Evolutionary conservation across 1,140 invertebrate species (phyloP), one percentile per base, ranked within the genome.

Genomic region (Calliphora vicina): DNA sequence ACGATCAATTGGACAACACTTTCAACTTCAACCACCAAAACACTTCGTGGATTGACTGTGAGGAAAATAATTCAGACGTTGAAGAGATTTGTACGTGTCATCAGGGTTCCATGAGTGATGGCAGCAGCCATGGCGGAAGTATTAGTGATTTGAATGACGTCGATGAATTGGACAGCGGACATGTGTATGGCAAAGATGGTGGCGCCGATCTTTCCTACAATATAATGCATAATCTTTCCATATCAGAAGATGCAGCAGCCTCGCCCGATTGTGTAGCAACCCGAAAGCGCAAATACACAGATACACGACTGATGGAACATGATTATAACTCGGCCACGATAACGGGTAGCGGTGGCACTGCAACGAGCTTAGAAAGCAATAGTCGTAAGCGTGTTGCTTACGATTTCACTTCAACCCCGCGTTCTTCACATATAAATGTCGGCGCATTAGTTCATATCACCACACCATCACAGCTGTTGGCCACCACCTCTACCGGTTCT

Each of bases 51-150:
- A 87, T 82, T n/a, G 89, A 90, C 83, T 90, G 89, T 82, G 90
- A 90, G 43, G 88, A 89, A 43, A 89, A 88, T 83, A 89, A 87
- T 43, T 91, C 88, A 0, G 90, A 91, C 81, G 8, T 87, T 35
- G 90, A 91, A 82, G 90, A 91, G 80, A 86, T 91, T 35, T 91
- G 90, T 57, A 91, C 90, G 13, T 91, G 90, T 72, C 87, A 87
- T 83, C 88, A 88, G 17, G 85, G 86, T 71, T 86, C 86, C 26
- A 84, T 85, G 1, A 72, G 84, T 29, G 83, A 83, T 23, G 57
- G 67, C 6, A 86, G 74, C 27, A 88, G 86, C 80, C 86, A 85
- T 76, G 87, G 88, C 42, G 88, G 88, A 43, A 89, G 88, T 84
- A 87, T 84, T 82, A 87, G 85, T 83, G 89, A 88, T 82, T 80